These are phyloP conservation scores for Galendromus occidentalis DNA, from an alignment of 1,140 invertebrate genomes.

Conservation along the genomic window DNA sequence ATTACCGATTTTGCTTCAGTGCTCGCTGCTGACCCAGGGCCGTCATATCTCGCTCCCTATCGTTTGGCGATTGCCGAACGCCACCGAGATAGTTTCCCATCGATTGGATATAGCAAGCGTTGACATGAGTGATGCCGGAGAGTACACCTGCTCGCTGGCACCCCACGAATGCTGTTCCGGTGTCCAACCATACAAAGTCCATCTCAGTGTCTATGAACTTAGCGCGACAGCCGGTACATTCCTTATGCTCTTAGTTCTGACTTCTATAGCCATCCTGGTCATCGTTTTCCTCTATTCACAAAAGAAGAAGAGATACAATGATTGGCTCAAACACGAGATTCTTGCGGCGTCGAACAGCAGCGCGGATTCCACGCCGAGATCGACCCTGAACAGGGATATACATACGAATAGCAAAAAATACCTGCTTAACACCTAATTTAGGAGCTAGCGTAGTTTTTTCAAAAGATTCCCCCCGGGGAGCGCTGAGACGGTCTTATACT, in stretches of 20 bases:
- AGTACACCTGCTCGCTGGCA: background rate
- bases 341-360: background rate
- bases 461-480: no score
- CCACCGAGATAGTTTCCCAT: background rate
- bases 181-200: background rate
- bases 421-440: background rate
- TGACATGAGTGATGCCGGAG: background rate
- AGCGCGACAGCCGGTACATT: background rate
- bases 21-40: background rate
- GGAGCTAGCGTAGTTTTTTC: no score
- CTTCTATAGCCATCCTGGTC: background rate
- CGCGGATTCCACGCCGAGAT: background rate
- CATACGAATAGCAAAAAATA: background rate
- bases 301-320: background rate
- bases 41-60: background rate
- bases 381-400: background rate
- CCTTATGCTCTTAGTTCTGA: background rate
- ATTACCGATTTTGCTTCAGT: background rate
- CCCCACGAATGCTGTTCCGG: background rate
- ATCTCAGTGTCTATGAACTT: background rate
- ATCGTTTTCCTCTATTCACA: background rate
- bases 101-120: background rate
- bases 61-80: background rate
- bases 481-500: no score
- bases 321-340: constrained; percentile 4